These are phyloP conservation scores for Eptatretus atami DNA, from an alignment of 2,797 vertebrate species.

Conservation along the genomic window DNA sequence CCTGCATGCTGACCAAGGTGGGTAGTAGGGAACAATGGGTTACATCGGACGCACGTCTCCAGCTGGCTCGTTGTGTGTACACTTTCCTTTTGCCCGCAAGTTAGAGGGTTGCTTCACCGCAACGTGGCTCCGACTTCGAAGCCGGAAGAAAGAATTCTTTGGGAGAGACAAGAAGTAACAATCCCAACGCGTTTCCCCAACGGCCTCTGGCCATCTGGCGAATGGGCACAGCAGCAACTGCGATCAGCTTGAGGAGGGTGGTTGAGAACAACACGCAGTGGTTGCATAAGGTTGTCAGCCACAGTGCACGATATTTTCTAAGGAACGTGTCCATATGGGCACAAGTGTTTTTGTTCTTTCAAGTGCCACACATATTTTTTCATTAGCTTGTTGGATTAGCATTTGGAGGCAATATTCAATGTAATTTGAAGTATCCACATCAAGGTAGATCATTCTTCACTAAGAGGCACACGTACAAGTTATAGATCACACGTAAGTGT, in stretches of 20 bases:
- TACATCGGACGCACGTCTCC: conserved; percentile 21
- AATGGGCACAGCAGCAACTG: conserved; percentile 2
- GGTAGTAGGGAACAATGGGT: too few relatives aligned
- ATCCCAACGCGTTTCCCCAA: not conserved
- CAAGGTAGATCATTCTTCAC: too few relatives aligned
- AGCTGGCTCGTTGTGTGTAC: conserved; percentile 44
- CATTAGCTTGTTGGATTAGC: too few relatives aligned
- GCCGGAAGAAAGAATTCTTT: not conserved
- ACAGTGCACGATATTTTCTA: too few relatives aligned
- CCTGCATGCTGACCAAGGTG: too few relatives aligned
- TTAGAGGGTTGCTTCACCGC: conserved; percentile 14
- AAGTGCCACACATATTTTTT: too few relatives aligned
- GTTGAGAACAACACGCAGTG: conserved; percentile 5
- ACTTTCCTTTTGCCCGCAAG: conserved; percentile 47
- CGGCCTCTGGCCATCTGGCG: not conserved
- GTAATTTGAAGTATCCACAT: too few relatives aligned
- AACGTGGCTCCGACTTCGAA: not conserved
- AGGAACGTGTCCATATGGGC: too few relatives aligned
- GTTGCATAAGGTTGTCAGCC: not conserved
- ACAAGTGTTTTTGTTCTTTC: too few relatives aligned
- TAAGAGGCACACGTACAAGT: too few relatives aligned
- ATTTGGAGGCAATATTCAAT: too few relatives aligned
- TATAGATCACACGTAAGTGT: too few relatives aligned
- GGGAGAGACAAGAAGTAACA: not conserved
- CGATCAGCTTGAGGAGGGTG: conserved; percentile 5